Conservation (phyloP, 1,140 invertebrate species). For the Drosophila micromelanica region DNA sequence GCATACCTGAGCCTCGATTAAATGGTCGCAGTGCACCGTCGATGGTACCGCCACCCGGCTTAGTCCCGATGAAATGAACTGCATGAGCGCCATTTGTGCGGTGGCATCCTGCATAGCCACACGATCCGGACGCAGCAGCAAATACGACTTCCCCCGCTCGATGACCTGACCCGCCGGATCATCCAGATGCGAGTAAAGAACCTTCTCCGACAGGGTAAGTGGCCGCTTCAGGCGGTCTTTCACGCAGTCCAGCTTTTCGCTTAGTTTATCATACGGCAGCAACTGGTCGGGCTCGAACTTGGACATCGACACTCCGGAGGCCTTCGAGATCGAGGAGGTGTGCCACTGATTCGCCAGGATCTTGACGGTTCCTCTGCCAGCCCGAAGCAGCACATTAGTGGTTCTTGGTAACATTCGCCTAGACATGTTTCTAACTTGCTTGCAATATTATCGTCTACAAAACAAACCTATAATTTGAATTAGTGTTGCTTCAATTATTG, state of each 20-base stretch:
- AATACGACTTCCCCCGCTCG: conserved; percentile 94
- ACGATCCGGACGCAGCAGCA: conserved; percentile 96
- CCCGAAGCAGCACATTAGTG: conserved; percentile 1
- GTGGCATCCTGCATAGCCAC: conserved; percentile 99
- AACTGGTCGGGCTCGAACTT: conserved; percentile 90
- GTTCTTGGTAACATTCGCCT: conserved; percentile 1
- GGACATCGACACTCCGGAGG: conserved; percentile 92
- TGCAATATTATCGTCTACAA: not conserved
- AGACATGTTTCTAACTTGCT: not conserved
- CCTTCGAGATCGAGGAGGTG: conserved; percentile 23
- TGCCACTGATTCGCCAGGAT: conserved; percentile 45
- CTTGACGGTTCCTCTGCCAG: conserved; percentile 24
- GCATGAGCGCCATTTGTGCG: conserved; percentile 99
- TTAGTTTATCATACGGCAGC: conserved; percentile 95
- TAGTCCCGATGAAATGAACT: conserved; percentile 99
- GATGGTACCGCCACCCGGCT: conserved; percentile 97
- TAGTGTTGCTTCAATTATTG: no score
- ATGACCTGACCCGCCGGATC: conserved; percentile 94
- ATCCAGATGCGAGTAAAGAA: conserved; percentile 99
- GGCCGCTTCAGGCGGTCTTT: conserved; percentile 95
- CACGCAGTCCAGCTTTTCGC: conserved; percentile 91
- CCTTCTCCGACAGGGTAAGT: conserved; percentile 98
- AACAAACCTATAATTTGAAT: no score
- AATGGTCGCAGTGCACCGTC: conserved; percentile 99
- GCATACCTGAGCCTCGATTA: conserved; percentile 98